Conservation (phyloP, 2,113 vertebrate species). For the Dipodomys ordii region DNA sequence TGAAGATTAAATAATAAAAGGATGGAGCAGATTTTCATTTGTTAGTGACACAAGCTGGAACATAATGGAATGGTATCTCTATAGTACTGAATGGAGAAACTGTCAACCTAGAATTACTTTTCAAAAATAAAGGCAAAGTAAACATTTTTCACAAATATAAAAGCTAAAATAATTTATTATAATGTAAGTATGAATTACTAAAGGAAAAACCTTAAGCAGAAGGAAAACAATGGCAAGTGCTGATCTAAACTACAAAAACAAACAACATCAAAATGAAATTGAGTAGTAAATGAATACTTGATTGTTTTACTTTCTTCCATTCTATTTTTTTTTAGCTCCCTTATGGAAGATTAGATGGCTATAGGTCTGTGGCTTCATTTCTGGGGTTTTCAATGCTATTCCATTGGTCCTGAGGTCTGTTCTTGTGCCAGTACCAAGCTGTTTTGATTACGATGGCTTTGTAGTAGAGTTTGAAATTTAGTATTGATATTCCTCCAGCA, state of each 20-base stretch:
- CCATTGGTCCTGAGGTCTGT: too few species aligned
- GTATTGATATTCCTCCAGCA: too few species aligned
- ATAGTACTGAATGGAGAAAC: not conserved
- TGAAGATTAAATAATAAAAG: slow-evolving; percentile 38
- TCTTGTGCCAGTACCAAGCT: too few species aligned
- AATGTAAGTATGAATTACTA: slow-evolving; percentile 15
- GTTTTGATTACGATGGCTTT: too few species aligned
- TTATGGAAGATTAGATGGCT: too few species aligned
- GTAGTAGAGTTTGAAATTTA: too few species aligned
- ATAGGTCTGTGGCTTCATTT: too few species aligned
- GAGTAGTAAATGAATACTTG: not conserved
- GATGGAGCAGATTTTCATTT: not conserved
- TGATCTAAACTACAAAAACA: slow-evolving; percentile 7
- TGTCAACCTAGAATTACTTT: slow-evolving; percentile 22
- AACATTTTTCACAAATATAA: slow-evolving; percentile 10
- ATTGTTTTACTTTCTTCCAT: too few species aligned
- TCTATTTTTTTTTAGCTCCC: too few species aligned
- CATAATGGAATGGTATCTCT: not conserved
- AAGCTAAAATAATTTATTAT: slow-evolving; percentile 58
- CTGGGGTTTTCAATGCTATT: too few species aligned
- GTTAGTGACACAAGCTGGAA: not conserved
- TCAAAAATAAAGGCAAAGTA: slow-evolving; percentile 29
- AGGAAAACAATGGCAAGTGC: not conserved
- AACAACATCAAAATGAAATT: slow-evolving; percentile 37
- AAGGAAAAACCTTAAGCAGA: slow-evolving; percentile 18